phyloP scores from a whole-genome alignment of 2,888 invertebrate genomes.

The Drosophila lacicola region DNA sequence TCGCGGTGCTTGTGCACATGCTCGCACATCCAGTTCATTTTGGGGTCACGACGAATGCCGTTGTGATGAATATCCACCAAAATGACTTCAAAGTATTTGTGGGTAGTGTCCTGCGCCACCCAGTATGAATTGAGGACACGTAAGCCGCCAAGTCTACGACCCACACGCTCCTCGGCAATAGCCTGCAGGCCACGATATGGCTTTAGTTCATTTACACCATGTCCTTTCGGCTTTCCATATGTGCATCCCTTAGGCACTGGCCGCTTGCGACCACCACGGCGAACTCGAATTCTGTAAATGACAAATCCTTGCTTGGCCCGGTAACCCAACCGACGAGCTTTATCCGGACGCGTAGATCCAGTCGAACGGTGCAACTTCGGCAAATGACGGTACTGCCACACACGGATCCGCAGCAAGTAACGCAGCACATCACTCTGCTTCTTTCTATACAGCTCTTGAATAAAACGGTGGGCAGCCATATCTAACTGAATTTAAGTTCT shows the following conservation, averaged over 20 bases:
- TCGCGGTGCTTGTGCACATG: constrained; percentile 92
- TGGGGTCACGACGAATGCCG: constrained; percentile 97
- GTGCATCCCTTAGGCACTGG: constrained; percentile 99
- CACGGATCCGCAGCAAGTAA: constrained; percentile 97
- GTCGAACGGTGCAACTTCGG: constrained; percentile 98
- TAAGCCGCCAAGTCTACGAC: constrained; percentile 96
- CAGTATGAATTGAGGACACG: constrained; percentile 99
- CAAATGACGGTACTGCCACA: constrained; percentile 99
- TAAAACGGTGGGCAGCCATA: constrained; percentile 99
- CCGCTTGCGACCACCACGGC: constrained; percentile 99
- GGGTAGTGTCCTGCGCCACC: constrained; percentile 99
- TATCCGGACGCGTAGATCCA: constrained; percentile 98
- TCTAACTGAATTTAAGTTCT: constrained; percentile 72
- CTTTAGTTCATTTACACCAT: constrained; percentile 99
- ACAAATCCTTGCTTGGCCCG: constrained; percentile 99
- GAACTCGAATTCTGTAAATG: constrained; percentile 98
- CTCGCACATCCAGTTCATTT: constrained; percentile 98
- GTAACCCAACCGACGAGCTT: constrained; percentile 98
- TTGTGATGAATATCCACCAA: constrained; percentile 89
- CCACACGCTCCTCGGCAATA: constrained; percentile 99
- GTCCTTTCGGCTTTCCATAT: constrained; percentile 99
- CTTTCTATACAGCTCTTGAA: constrained; percentile 99
- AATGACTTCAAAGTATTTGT: constrained; percentile 99
- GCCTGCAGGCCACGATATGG: constrained; percentile 97
- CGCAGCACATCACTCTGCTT: constrained; percentile 99